Evolutionary conservation across 2,797 vertebrate species (phyloP), one percentile per base, ranked within the genome.

Genomic region (Cottoperca gobio): DNA sequence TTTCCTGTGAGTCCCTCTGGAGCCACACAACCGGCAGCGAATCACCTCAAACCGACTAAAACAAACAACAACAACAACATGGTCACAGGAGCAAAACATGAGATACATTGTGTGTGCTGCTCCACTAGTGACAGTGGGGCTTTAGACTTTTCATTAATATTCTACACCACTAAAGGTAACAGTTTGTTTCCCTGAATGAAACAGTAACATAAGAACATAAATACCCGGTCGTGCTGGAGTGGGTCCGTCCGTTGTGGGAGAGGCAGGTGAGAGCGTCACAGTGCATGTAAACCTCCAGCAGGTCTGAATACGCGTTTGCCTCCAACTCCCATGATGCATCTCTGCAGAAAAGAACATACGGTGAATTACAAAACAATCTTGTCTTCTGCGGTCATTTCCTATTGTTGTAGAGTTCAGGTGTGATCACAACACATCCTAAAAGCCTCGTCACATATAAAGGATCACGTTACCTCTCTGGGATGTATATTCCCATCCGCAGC

Each of bases 321-420:
- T 99, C 98, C 90, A 99, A 90, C 92, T 99, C 98, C 98, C 98
- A 99, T 11, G 98, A 98, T 0, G 97, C 98, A 94, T 99, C 98
- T 92, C 98, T 99, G 85, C 62, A 91, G 87, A 33, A 33, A 8
- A 33, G 31, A 33, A 33, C n/a, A n/a, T 33, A 33, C 33, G 31
- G 31, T 33, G 31, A 8, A 31, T 33, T 8, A 33, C 31, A 33
- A 33, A 33, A 33, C 7, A 33, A 31, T 33, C 31, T 7, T 12
- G 46, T 40, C 12, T 11, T 2, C 9, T n/a, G 28, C 4, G 61
- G 6, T n/a, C n/a, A n/a, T n/a, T 33, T 33, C 1, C 33, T 33
- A 31, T 33, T 33, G 8, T 14, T 2, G 39, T 42, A 14, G 39
- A n/a, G n/a, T n/a, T n/a, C n/a, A 28, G 28, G 28, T 28, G 28